phyloP scores from a whole-genome alignment of 2,888 invertebrate species.

The Ceraclea dissimilis region DNA sequence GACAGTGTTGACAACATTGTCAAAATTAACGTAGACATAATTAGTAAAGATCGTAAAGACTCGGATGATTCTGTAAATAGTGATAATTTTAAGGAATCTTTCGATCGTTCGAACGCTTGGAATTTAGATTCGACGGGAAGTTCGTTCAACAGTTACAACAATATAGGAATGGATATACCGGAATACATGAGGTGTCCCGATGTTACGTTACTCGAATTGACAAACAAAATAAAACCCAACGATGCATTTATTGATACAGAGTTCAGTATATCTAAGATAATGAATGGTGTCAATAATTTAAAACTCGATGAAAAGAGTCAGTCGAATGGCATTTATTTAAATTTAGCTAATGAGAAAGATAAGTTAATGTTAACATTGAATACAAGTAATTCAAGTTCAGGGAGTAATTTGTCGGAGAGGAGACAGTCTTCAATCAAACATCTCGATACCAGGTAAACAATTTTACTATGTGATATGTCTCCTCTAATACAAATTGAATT shows the following conservation, averaged over 20 bases:
- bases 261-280: constrained; percentile 7
- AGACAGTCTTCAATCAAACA: constrained; percentile 19
- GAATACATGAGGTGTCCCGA: constrained; percentile 3
- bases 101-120: constrained; percentile 5
- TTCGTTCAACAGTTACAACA: constrained; percentile 6
- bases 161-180: constrained; percentile 9
- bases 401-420: constrained; percentile 23
- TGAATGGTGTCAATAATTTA: constrained; percentile 15
- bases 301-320: constrained; percentile 17
- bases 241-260: background rate
- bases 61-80: constrained; percentile 10
- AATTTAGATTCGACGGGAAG: constrained; percentile 12
- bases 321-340: constrained; percentile 5
- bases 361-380: constrained; percentile 14
- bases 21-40: constrained; percentile 10
- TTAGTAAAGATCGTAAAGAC: constrained; percentile 12
- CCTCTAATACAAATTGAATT: too few species aligned
- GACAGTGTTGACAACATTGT: constrained; percentile 13
- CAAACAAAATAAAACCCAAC: constrained; percentile 3
- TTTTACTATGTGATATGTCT: background rate
- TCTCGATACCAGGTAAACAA: constrained; percentile 20
- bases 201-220: background rate
- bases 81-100: constrained; percentile 4
- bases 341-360: constrained; percentile 16
- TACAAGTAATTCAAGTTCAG: constrained; percentile 24